A percentile compares a stretch with the other conserved stretches of the same genome.
Conservation (phyloP, 2,113 vertebrate genomes). For the Hippocampus barbouri region DNA sequence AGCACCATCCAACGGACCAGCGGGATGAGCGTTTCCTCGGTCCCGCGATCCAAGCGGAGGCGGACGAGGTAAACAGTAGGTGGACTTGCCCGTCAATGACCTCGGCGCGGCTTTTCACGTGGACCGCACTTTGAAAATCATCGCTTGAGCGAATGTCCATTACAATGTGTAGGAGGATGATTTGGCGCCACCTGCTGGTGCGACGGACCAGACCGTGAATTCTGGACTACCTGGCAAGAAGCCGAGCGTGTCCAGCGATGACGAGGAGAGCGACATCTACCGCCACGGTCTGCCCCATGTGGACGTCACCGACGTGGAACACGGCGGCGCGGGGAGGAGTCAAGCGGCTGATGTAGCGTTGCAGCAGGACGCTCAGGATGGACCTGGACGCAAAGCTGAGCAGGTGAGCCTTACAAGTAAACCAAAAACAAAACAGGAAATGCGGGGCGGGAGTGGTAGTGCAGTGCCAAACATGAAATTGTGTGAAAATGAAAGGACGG, state of each 20-base stretch:
- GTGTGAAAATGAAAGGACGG: too few species aligned
- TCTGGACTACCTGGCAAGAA: conserved; percentile 38
- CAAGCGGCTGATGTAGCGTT: conserved; percentile 21
- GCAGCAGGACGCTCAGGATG: conserved; percentile 44
- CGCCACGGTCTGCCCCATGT: conserved; percentile 69
- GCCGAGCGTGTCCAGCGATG: conserved; percentile 77
- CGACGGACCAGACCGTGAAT: conserved; percentile 45
- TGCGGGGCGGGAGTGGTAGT: too few species aligned
- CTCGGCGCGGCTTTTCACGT: background rate
- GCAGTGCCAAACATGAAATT: too few species aligned
- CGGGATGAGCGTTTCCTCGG: conserved; percentile 46
- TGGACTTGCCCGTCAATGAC: background rate
- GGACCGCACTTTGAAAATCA: background rate
- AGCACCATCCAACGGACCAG: conserved; percentile 36
- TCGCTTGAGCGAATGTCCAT: background rate
- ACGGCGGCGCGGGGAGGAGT: conserved; percentile 48
- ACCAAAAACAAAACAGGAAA: too few species aligned
- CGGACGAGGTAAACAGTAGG: conserved; percentile 3
- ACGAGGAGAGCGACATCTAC: conserved; percentile 93
- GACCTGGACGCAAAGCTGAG: conserved; percentile 71
- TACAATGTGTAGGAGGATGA: conserved; percentile 19
- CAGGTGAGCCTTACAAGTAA: conserved; percentile 70
- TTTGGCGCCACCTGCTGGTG: conserved; percentile 27
- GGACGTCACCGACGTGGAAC: conserved; percentile 63
- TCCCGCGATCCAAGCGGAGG: conserved; percentile 40